Conservation (phyloP, 2,113 vertebrate genomes). For the Semicossyphus pulcher region DNA sequence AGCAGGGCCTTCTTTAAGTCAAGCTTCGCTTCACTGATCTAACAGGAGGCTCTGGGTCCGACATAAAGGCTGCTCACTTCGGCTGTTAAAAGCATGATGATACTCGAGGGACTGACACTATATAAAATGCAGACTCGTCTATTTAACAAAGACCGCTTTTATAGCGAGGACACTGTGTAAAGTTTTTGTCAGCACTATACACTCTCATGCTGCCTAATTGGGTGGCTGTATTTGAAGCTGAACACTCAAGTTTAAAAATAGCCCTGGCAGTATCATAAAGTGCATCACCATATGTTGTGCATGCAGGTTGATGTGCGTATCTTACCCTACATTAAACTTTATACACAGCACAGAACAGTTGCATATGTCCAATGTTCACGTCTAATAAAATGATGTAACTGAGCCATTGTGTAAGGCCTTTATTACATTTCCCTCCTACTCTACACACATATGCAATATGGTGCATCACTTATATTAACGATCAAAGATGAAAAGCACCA, state of each 20-base stretch:
- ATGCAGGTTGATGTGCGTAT: not conserved
- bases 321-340: no score
- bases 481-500: conserved; percentile 41
- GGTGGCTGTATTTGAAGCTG: not conserved
- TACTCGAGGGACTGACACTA: not conserved
- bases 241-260: not conserved
- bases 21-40: conserved; percentile 16
- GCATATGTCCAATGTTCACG: not conserved
- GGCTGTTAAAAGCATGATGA: not conserved
- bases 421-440: not conserved
- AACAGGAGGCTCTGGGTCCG: not conserved
- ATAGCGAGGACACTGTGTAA: not conserved
- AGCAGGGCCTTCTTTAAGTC: conserved; percentile 36
- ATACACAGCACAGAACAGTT: not conserved
- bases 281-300: conserved; percentile 17
- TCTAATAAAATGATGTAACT: not conserved
- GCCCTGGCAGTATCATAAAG: not conserved
- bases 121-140: not conserved
- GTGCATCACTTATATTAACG: conserved; percentile 8
- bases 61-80: not conserved
- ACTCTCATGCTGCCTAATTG: not conserved
- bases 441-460: not conserved
- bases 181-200: not conserved
- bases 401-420: not conserved
- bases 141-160: not conserved